Percentiles rank a stretch among this genome's conserved stretches.
These are phyloP conservation scores for Drosophila acutilabella DNA, from an alignment of 2,888 invertebrate species.

Conservation along the genomic window DNA sequence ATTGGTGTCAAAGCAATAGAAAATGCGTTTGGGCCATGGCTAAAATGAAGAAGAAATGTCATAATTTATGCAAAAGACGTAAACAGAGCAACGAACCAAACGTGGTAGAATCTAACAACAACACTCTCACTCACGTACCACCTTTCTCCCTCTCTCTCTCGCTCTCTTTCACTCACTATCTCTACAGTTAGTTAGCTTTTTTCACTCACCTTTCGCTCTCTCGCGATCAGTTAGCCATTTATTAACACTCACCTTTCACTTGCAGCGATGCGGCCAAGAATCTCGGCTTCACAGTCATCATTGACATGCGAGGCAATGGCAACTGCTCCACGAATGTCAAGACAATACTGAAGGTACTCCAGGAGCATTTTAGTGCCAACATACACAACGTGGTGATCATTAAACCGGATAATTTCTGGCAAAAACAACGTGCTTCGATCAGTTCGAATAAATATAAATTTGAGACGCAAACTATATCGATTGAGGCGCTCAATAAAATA, in stretches of 20 bases:
- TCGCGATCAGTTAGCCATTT: constrained; percentile 6
- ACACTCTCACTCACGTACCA: constrained; percentile 76
- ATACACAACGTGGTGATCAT: constrained; percentile 98
- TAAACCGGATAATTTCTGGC: constrained; percentile 99
- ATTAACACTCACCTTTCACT: constrained; percentile 63
- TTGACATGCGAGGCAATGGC: constrained; percentile 97
- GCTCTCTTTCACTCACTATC: constrained; percentile 5
- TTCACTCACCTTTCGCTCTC: constrained; percentile 61
- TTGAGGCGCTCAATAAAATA: constrained; percentile 96
- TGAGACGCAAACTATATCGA: constrained; percentile 98
- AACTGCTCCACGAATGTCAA: constrained; percentile 96
- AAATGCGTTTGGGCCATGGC: constrained; percentile 47
- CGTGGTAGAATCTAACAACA: constrained; percentile 33
- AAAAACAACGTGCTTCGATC: constrained; percentile 98
- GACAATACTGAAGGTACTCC: constrained; percentile 97
- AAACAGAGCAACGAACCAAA: constrained; percentile 73
- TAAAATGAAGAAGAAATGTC: constrained; percentile 39
- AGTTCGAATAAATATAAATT: constrained; percentile 99
- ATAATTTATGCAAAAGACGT: constrained; percentile 77
- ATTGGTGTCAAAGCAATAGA: constrained; percentile 74
- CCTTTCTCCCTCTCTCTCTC: background rate
- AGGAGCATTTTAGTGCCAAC: constrained; percentile 97
- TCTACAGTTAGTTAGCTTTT: background rate
- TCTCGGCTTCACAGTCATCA: constrained; percentile 96
- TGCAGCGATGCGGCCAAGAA: constrained; percentile 86